A percentile compares a stretch with the other conserved stretches of the same genome.
Conservation (phyloP, 2,888 invertebrate genomes). For the Oscheius onirici region DNA sequence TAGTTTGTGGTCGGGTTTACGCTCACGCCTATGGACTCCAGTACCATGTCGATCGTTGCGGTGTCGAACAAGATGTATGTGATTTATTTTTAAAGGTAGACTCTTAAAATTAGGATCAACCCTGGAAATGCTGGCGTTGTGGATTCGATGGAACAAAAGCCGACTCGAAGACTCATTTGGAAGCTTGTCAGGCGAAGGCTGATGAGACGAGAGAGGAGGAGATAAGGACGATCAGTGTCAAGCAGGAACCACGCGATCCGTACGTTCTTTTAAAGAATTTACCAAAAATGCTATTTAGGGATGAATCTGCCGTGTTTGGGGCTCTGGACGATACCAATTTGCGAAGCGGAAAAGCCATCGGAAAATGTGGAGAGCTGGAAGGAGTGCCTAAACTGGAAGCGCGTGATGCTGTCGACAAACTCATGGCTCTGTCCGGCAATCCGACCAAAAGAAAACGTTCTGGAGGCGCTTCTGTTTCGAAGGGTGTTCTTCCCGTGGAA, state of each 20-base stretch:
- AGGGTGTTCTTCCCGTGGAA: no score
- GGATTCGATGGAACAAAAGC: neutral
- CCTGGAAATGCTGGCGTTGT: constrained; percentile 17
- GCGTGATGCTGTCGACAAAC: no score
- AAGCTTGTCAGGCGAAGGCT: neutral
- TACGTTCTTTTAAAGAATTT: no score
- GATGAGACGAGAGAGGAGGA: neutral
- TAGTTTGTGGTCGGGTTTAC: neutral
- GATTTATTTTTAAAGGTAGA: neutral
- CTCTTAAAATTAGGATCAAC: neutral
- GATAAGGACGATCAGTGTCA: neutral
- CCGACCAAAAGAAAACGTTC: no score
- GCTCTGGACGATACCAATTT: neutral
- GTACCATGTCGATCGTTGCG: constrained; percentile 12
- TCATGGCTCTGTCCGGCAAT: no score
- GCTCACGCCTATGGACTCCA: constrained; percentile 1
- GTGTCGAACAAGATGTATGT: neutral
- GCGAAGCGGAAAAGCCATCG: neutral
- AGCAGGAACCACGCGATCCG: no score
- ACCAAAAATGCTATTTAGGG: neutral
- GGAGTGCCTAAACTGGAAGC: neutral
- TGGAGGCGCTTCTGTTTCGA: no score
- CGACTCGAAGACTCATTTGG: neutral
- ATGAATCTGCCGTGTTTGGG: neutral
- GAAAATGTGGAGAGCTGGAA: neutral